A percentile compares a stretch with the other conserved stretches of the same genome.
Conservation (phyloP, 2,113 vertebrate species). For the Hippocampus abdominalis region DNA sequence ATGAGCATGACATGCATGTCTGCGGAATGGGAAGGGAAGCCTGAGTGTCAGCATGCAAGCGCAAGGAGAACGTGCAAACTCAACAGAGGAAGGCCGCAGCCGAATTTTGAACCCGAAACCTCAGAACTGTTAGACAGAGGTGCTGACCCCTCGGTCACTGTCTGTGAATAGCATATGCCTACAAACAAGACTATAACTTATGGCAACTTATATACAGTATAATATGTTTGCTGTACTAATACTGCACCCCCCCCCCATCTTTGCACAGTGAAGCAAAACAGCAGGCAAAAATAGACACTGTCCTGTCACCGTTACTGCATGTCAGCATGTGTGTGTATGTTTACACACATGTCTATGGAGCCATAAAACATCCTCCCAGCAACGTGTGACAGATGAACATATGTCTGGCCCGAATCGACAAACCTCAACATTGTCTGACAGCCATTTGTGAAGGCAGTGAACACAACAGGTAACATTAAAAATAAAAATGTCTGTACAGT, state of each 20-base stretch:
- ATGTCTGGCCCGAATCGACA: slow-evolving; percentile 26
- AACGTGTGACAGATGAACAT: slow-evolving; percentile 24
- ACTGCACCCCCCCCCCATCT: background rate
- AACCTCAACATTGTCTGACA: slow-evolving; percentile 39
- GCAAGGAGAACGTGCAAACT: background rate
- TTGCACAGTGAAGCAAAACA: slow-evolving; percentile 3
- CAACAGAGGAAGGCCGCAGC: background rate
- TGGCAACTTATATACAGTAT: background rate
- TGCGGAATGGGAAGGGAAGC: background rate
- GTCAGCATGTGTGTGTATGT: slow-evolving; percentile 13
- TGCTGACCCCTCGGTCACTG: background rate
- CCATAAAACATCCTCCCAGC: slow-evolving; percentile 5
- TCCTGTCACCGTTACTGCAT: slow-evolving; percentile 11
- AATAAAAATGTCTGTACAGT: slow-evolving; percentile 14
- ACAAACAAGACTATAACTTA: background rate
- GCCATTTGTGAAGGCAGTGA: slow-evolving; percentile 45
- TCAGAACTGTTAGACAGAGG: no score
- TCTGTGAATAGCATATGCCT: background rate
- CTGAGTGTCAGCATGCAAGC: background rate
- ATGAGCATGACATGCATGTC: background rate
- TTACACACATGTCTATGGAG: slow-evolving; percentile 17
- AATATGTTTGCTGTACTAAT: background rate
- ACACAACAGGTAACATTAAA: slow-evolving; percentile 34
- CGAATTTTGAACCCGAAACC: no score
- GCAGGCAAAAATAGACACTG: slow-evolving; percentile 21